Conservation (phyloP, 2,888 invertebrate species). For the Anoplius nigerrimus region DNA sequence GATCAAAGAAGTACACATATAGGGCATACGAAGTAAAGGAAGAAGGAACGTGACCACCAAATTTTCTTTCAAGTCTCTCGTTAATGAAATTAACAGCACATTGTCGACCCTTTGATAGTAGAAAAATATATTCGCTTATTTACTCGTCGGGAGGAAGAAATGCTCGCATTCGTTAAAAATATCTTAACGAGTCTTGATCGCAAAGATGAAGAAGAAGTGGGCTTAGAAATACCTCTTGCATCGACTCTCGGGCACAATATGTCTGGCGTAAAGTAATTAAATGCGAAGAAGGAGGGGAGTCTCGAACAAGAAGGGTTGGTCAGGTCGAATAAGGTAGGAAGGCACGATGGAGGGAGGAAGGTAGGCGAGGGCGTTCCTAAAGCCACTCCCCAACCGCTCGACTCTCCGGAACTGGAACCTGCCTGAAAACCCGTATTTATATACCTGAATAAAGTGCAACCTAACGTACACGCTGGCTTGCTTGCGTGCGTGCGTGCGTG, state of each 20-base stretch:
- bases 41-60: too few species aligned
- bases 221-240: too few species aligned
- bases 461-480: conserved; percentile 6
- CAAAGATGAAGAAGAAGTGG: conserved; percentile 38
- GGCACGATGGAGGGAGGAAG: conserved; percentile 52
- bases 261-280: conserved; percentile 67
- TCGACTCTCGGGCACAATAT: conserved; percentile 33
- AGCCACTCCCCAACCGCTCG: conserved; percentile 67
- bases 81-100: too few species aligned
- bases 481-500: not conserved
- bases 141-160: too few species aligned
- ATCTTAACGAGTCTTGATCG: conserved; percentile 50
- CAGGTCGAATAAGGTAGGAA: conserved; percentile 32
- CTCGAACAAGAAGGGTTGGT: conserved; percentile 40
- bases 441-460: conserved; percentile 47
- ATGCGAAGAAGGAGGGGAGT: conserved; percentile 52
- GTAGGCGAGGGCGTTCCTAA: conserved; percentile 68
- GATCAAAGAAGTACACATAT: too few species aligned
- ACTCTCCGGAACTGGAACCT: conserved; percentile 52
- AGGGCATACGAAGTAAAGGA: too few species aligned
- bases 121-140: too few species aligned
- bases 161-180: conserved; percentile 36
- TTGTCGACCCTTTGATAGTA: too few species aligned
- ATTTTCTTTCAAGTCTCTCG: too few species aligned
- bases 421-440: conserved; percentile 43